Base-by-base conservation (phyloP, 2,797 vertebrate genomes). In the Cercopithecus hamlyni region DNA sequence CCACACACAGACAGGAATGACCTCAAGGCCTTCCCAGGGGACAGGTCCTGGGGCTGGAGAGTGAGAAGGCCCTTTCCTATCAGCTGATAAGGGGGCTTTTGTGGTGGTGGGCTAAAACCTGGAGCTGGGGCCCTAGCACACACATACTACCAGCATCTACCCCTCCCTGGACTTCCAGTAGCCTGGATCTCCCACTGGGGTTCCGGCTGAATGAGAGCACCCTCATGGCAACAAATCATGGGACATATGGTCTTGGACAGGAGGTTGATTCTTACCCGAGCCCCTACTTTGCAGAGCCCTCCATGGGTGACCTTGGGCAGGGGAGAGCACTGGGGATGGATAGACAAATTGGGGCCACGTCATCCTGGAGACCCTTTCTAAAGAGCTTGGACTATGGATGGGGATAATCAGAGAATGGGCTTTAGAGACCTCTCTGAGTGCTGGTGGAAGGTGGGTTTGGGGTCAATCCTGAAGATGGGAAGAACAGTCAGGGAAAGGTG, bases 141-240 rank as follows among this genome's bases (percentile, higher is more conserved):
- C 39, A 36, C 0, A 17, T 55, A 26, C 0, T 8, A 20, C 0
- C 3, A 9, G 57, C 30, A 13, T 61, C 26, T 19, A 7, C 14
- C 45, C 36, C 39, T 64, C 41, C 41, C 72, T 11, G 8, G 72
- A 52, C 36, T 61, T 20, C 57, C 26, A 55, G 80, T 19, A 77
- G 58, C 73, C 57, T 4, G 12, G 17, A 22, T 80, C 45, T 81
- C 30, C 30, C 77, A 50, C 27, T 36, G 20, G 52, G 30, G n/a
- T 19, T 70, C 9, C 0, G 26, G 9, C 19, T 13, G 82, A 93
- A 85, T 33, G 22, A 58, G 36, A 58, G 12, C 33, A 61, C 33
- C 17, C n/a, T 76, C 43, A 73, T 1, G 19, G 58, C 43, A 83
- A 36, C 45, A 24, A 33, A 1, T 90, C n/a, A 88, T 52, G 70